Evolutionary conservation across 2,113 vertebrate genomes (phyloP).

Genomic region (Pygoscelis adeliae): DNA sequence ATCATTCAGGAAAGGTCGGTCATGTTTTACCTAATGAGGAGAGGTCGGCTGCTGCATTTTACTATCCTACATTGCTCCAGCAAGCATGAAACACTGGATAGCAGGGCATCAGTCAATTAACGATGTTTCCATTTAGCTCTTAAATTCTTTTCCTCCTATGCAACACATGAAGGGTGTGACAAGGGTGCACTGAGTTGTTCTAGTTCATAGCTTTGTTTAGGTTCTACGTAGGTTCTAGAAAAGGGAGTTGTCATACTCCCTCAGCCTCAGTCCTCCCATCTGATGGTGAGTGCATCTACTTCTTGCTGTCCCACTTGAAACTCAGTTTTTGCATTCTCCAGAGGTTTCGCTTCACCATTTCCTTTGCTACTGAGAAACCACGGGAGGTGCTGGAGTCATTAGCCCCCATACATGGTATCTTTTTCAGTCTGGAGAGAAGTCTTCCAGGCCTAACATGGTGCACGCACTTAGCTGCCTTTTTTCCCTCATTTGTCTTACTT

Average conservation of each 20-base stretch:
- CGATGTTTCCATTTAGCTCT: not conserved
- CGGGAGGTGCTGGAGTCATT: not conserved
- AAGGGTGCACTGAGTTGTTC: not conserved
- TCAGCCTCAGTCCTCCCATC: not conserved
- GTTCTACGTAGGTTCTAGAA: not conserved
- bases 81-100: not conserved
- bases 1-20: not conserved
- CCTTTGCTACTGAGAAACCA: not conserved
- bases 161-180: not conserved
- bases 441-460: not conserved
- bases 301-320: not conserved
- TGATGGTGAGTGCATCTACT: not conserved
- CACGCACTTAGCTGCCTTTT: not conserved
- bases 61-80: not conserved
- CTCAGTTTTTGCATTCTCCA: not conserved
- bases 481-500: not conserved
- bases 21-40: not conserved
- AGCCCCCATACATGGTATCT: not conserved
- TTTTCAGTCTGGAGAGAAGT: not conserved
- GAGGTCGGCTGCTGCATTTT: not conserved
- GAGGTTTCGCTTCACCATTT: not conserved
- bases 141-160: not conserved
- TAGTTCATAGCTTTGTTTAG: not conserved
- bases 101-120: not conserved
- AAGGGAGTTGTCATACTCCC: not conserved